Evolutionary conservation across 2,797 vertebrate genomes (phyloP).

Genomic region (Typhlichthys subterraneus): DNA sequence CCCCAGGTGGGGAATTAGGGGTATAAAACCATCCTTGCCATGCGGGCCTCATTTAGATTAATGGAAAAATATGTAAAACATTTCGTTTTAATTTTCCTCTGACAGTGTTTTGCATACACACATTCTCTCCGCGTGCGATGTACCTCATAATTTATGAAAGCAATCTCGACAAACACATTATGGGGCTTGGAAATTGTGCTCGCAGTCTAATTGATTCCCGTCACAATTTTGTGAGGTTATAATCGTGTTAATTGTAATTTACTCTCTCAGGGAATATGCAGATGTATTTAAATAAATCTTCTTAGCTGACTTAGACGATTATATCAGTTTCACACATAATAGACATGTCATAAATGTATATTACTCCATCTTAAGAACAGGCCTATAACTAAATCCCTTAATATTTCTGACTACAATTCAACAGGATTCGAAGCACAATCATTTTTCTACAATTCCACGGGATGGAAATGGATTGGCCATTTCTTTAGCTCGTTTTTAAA

Average conservation of each 20-base stretch:
- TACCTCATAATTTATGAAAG: slow-evolving; percentile 90
- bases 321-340: slow-evolving; percentile 76
- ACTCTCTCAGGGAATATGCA: slow-evolving; percentile 81
- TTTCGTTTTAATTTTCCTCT: slow-evolving; percentile 85
- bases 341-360: slow-evolving; percentile 49
- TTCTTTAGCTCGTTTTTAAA: no score
- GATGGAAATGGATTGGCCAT: no score
- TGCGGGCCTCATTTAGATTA: slow-evolving; percentile 92
- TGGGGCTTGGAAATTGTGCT: slow-evolving; percentile 77
- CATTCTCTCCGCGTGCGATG: slow-evolving; percentile 73
- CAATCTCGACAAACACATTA: slow-evolving; percentile 82
- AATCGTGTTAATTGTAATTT: slow-evolving; percentile 92
- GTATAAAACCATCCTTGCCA: slow-evolving; percentile 87
- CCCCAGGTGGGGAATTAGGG: slow-evolving; percentile 84
- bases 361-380: no score
- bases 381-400: no score
- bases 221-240: slow-evolving; percentile 90
- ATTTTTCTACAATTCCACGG: no score
- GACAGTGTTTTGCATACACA: slow-evolving; percentile 83
- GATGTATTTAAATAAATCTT: slow-evolving; percentile 82
- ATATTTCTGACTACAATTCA: no score
- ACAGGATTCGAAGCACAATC: no score
- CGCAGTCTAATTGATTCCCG: slow-evolving; percentile 93
- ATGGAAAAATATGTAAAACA: slow-evolving; percentile 93
- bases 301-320: slow-evolving; percentile 66